Evolutionary conservation across 2,888 invertebrate genomes (phyloP).

Genomic region (Venusia cambrica): DNA sequence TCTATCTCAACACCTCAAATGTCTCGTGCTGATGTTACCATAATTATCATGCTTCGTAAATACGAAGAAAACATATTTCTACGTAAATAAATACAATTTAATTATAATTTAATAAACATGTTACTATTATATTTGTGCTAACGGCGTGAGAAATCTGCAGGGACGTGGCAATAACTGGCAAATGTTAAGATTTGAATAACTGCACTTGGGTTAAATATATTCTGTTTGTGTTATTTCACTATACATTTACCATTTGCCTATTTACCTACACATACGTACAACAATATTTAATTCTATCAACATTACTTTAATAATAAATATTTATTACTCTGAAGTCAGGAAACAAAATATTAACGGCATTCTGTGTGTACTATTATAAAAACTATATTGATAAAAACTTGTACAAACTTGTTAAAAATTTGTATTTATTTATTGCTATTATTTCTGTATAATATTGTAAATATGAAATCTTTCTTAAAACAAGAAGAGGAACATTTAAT

Average conservation of each 20-base stretch:
- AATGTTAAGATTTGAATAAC: conserved; percentile 82
- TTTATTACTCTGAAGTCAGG: conserved; percentile 82
- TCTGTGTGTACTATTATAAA: conserved; percentile 76
- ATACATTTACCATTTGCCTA: conserved; percentile 66
- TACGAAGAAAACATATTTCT: conserved; percentile 52
- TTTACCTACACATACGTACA: conserved; percentile 82
- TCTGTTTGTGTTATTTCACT: conserved; percentile 59
- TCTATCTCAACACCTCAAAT: conserved; percentile 68
- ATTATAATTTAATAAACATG: conserved; percentile 37
- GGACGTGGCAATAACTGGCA: conserved; percentile 66
- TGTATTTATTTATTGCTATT: conserved; percentile 78
- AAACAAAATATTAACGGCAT: conserved; percentile 79
- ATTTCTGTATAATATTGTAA: conserved; percentile 77
- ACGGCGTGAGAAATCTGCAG: conserved; percentile 70
- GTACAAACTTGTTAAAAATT: conserved; percentile 75
- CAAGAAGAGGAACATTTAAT: conserved; percentile 80
- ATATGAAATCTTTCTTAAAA: conserved; percentile 81
- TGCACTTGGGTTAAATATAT: conserved; percentile 73
- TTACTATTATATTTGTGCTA: conserved; percentile 67
- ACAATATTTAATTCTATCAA: conserved; percentile 79
- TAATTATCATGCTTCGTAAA: conserved; percentile 64
- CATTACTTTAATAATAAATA: conserved; percentile 78
- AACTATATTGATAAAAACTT: conserved; percentile 79
- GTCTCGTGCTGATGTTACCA: conserved; percentile 70
- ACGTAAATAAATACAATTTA: conserved; percentile 45